phyloP scores from a whole-genome alignment of 1,140 invertebrate species.

The Aphaenogaster floridana region DNA sequence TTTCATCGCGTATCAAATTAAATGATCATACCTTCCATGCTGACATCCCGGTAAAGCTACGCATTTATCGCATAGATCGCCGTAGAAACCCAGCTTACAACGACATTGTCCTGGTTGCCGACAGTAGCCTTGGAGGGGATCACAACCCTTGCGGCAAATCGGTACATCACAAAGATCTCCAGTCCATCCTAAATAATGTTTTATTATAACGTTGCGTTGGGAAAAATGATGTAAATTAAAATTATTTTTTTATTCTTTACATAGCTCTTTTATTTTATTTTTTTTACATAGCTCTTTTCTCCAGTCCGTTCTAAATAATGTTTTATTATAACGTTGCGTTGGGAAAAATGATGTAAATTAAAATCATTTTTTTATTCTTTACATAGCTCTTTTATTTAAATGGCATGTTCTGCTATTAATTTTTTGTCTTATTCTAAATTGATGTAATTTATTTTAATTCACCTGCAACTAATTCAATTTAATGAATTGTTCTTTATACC shows the following conservation, averaged over 20 bases:
- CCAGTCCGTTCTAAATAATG: slow-evolving; percentile 92
- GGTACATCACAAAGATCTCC: slow-evolving; percentile 97
- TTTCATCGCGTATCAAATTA: background rate
- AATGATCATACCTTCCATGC: slow-evolving; percentile 89
- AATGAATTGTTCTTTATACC: slow-evolving; percentile 84
- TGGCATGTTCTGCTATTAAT: background rate
- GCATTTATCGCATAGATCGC: slow-evolving; percentile 94
- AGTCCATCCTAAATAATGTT: slow-evolving; percentile 90
- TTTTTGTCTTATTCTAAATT: background rate
- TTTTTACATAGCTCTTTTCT: slow-evolving; percentile 81
- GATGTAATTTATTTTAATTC: slow-evolving; percentile 8
- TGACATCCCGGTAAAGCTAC: slow-evolving; percentile 94
- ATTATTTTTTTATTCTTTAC: background rate
- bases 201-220: background rate
- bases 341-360: background rate
- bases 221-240: background rate
- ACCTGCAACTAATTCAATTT: background rate
- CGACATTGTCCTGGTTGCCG: slow-evolving; percentile 94
- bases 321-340: background rate
- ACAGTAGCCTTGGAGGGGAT: slow-evolving; percentile 97
- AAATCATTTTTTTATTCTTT: background rate
- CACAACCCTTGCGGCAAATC: slow-evolving; percentile 96
- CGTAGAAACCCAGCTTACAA: slow-evolving; percentile 94
- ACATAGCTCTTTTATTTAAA: background rate
- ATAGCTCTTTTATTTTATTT: background rate